A percentile compares a stretch with the other conserved stretches of the same genome.
These are phyloP conservation scores for Girardinus metallicus DNA, from an alignment of 2,797 vertebrate species.

Conservation along the genomic window DNA sequence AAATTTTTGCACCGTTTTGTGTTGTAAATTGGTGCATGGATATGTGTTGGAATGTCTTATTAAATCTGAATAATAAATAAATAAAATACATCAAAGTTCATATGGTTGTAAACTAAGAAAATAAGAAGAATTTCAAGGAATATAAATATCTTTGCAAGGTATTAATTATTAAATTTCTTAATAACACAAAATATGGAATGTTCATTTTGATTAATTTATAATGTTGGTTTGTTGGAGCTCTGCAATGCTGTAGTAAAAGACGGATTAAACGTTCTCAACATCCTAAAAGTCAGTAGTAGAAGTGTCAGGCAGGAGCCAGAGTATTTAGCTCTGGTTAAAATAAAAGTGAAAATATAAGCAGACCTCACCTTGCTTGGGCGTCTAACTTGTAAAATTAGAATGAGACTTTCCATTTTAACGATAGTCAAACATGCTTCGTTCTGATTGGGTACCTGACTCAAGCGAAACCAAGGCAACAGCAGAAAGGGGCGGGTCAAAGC, in stretches of 20 bases:
- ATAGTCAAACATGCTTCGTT: not conserved
- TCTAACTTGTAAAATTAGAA: not conserved
- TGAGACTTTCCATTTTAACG: not conserved
- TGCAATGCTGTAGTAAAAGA: not conserved
- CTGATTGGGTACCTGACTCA: conserved; percentile 56
- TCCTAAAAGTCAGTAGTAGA: not conserved
- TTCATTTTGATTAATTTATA: not conserved
- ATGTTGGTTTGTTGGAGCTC: not conserved
- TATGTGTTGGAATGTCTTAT: not conserved
- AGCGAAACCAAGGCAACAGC: conserved; percentile 47
- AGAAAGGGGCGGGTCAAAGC: conserved; percentile 48
- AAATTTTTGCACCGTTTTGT: not conserved
- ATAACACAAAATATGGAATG: not conserved
- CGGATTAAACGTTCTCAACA: not conserved
- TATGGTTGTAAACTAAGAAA: not conserved
- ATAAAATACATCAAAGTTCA: not conserved
- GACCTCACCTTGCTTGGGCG: not conserved
- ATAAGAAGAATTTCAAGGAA: not conserved
- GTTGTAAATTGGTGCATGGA: too few species aligned
- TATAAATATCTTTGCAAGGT: not conserved
- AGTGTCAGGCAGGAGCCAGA: not conserved
- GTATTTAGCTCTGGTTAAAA: not conserved
- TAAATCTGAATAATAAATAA: not conserved
- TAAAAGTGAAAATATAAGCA: conserved; percentile 4
- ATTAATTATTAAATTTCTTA: not conserved